Evolutionary conservation across 2,113 vertebrate species (phyloP).

Genomic region (Galemys pyrenaicus): DNA sequence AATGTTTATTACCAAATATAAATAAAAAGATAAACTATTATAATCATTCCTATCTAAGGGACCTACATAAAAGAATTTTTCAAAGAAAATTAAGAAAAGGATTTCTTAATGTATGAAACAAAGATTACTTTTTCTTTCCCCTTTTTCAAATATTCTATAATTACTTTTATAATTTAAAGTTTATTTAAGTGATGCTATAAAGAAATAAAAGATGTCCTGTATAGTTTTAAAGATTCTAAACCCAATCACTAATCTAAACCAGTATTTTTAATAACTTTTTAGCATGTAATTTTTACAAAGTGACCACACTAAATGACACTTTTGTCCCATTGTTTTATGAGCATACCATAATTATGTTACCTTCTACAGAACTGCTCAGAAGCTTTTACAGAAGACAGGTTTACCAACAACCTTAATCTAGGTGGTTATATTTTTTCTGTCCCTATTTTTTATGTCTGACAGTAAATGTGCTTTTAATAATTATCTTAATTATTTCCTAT

Average conservation of each 20-base stretch:
- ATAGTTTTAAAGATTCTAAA: not conserved
- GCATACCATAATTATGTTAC: not conserved
- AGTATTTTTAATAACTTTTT: constrained; percentile 3
- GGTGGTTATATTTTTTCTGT: not conserved
- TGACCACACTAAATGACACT: not conserved
- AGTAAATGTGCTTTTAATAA: not conserved
- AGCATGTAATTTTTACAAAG: not conserved
- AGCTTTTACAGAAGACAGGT: not conserved
- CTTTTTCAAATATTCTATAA: not conserved
- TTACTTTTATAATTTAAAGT: not conserved
- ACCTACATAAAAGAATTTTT: constrained; percentile 13
- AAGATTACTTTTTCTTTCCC: not conserved
- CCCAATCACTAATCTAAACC: not conserved
- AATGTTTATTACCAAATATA: not conserved
- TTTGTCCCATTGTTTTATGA: not conserved
- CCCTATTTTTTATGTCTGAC: not conserved
- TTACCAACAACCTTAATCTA: not conserved
- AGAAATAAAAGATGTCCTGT: not conserved
- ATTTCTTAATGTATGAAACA: not conserved
- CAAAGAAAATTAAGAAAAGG: constrained; percentile 4
- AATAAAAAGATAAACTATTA: not conserved
- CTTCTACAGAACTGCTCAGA: not conserved
- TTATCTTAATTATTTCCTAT: not conserved
- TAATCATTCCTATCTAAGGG: not conserved
- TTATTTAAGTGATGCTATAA: not conserved